Evolutionary conservation across 2,888 invertebrate genomes (phyloP).

Genomic region (Andrena marginata): DNA sequence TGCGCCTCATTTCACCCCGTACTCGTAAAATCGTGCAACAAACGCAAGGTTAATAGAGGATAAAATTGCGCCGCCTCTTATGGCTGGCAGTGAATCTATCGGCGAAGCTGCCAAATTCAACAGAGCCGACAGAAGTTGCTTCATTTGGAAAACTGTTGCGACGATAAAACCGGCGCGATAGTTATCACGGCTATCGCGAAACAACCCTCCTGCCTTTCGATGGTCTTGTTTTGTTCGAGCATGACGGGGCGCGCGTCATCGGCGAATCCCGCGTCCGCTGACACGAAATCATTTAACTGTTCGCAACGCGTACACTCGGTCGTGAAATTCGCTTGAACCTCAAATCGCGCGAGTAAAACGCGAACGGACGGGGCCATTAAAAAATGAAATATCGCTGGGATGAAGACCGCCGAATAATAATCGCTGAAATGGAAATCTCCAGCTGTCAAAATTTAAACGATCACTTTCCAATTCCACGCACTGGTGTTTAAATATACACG

Average conservation of each 20-base stretch:
- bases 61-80: no score
- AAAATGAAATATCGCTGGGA: background rate
- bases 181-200: constrained; percentile 21
- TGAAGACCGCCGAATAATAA: background rate
- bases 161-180: constrained; percentile 16
- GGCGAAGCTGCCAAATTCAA: background rate
- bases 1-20: no score
- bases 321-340: constrained; percentile 33
- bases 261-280: background rate
- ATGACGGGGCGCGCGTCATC: background rate
- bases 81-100: background rate
- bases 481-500: background rate
- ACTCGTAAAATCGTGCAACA: background rate
- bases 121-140: background rate
- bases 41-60: background rate
- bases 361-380: constrained; percentile 12
- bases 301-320: background rate
- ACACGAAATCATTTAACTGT: background rate
- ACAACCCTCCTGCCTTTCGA: constrained; percentile 15
- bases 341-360: constrained; percentile 21
- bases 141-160: background rate
- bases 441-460: background rate
- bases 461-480: background rate
- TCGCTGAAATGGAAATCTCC: background rate
- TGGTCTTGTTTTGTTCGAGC: constrained; percentile 23